These are phyloP conservation scores for Pseudorhiza aurosa DNA, from an alignment of 30 jellyfish, hydroid and myxozoan species.

Conservation along the genomic window DNA sequence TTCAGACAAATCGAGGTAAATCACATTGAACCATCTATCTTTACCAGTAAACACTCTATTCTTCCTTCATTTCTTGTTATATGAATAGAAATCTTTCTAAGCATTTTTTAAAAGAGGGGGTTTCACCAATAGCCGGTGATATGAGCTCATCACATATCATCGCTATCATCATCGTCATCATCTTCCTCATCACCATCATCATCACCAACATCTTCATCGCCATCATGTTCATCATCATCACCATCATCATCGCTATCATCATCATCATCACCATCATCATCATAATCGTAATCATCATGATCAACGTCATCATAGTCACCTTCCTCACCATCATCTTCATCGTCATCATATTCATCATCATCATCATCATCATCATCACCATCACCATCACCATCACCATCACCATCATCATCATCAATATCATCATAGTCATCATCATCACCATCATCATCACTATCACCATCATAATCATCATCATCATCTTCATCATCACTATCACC, in stretches of 20 bases:
- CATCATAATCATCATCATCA: not conserved
- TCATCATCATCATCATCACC: not conserved
- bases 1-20: conserved; percentile 53
- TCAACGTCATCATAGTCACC: not conserved
- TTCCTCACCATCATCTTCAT: not conserved
- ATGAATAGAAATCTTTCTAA: too few relatives aligned
- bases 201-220: not conserved
- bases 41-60: too few relatives aligned
- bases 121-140: too few relatives aligned
- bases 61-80: too few relatives aligned
- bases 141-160: not conserved
- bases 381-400: conserved; percentile 4
- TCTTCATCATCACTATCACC: not conserved
- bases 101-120: too few relatives aligned
- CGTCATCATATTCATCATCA: not conserved
- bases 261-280: not conserved
- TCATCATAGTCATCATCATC: not conserved
- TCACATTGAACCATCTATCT: not conserved
- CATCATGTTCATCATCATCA: not conserved
- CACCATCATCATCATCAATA: not conserved
- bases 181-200: not conserved
- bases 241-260: not conserved
- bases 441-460: not conserved
- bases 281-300: not conserved
- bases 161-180: not conserved